Conservation (phyloP, 2,113 vertebrate genomes). For the Phalacrocorax pelagicus region DNA sequence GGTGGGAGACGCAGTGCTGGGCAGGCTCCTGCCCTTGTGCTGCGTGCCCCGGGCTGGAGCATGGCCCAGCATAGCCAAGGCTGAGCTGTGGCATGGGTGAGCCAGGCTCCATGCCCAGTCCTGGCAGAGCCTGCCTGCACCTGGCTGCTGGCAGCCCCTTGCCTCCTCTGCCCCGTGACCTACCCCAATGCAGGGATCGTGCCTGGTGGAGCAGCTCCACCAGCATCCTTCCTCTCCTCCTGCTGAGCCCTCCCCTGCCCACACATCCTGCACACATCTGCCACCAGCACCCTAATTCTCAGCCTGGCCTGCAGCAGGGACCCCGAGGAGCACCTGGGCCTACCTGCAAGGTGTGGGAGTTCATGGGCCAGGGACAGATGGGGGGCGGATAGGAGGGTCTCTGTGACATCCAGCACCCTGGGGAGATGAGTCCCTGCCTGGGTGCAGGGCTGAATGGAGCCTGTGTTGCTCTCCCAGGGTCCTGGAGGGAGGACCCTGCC, state of each 20-base stretch:
- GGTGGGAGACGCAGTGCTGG: neutral
- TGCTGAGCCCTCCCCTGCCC: neutral
- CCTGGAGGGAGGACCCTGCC: neutral
- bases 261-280: neutral
- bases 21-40: neutral
- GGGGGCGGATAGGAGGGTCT: neutral
- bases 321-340: accelerated
- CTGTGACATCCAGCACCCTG: neutral
- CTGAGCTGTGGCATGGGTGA: neutral
- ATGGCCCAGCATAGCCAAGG: accelerated
- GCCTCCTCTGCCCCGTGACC: neutral
- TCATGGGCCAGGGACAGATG: neutral
- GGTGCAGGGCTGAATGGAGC: neutral
- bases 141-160: neutral
- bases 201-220: neutral
- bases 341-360: neutral
- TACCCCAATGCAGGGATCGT: neutral
- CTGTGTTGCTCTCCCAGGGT: neutral
- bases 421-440: neutral
- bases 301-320: neutral
- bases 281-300: neutral
- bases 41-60: accelerated
- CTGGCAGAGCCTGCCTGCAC: neutral
- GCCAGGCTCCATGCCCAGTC: neutral
- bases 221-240: neutral